A percentile compares a stretch with the other conserved stretches of the same genome.
These are phyloP conservation scores for Girardinichthys multiradiatus DNA, from an alignment of 2,113 vertebrate species.

Conservation along the genomic window DNA sequence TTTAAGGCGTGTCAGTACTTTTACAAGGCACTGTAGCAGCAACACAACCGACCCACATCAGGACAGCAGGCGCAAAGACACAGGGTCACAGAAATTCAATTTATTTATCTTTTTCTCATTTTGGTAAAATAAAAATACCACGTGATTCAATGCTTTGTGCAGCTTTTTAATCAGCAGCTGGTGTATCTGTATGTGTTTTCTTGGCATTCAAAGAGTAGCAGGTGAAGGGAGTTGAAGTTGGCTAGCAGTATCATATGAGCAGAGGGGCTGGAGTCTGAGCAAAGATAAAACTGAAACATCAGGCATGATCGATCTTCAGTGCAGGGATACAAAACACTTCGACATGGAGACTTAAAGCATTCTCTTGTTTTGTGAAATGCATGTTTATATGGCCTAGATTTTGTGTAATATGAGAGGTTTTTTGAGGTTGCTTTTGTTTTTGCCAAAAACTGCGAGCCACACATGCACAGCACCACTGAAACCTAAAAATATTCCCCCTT, in stretches of 20 bases:
- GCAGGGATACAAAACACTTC: constrained; percentile 10
- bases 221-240: not conserved
- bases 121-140: constrained; percentile 52
- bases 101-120: not conserved
- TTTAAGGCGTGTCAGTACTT: not conserved
- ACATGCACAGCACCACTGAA: constrained; percentile 20
- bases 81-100: constrained; percentile 15
- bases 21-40: not conserved
- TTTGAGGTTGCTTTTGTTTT: constrained; percentile 54
- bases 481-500: constrained; percentile 15
- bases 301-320: not conserved
- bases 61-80: constrained; percentile 31
- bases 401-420: constrained; percentile 39
- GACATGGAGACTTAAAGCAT: constrained; percentile 33
- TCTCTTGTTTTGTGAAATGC: not conserved
- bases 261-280: not conserved
- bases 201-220: not conserved
- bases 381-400: constrained; percentile 37
- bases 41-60: constrained; percentile 18
- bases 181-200: not conserved
- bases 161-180: constrained; percentile 32
- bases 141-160: constrained; percentile 41
- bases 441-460: constrained; percentile 18
- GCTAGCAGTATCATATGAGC: not conserved
- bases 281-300: not conserved